Base-by-base conservation (phyloP, 1,140 invertebrate genomes). In the Hormaphis cornu region DNA sequence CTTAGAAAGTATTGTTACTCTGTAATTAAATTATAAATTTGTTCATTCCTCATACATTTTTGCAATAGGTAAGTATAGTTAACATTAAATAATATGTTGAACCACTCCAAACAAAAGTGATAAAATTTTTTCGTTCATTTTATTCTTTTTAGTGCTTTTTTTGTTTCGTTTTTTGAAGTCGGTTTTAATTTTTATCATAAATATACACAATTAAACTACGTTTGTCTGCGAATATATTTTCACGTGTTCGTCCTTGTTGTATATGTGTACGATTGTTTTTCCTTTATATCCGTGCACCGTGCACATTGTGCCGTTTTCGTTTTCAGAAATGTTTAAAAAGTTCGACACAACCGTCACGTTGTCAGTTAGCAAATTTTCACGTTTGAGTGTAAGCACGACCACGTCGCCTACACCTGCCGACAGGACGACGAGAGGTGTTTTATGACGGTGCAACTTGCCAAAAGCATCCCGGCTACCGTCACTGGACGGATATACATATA, bases 361-460 rank as follows among this genome's bases (percentile, higher is more conserved):
- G 1, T 85, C 78, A n/a, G 83, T 81, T 24, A 87, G 77, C 2
- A 89, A 80, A 71, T 86, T 80, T 69, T 89, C 83, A 69, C 88
- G 83, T 24, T 82, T 81, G 10, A 98, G 79, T 12, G 93, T 82
- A 46, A 88, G 84, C 22, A 87, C 81, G 1, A 96, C 87, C 7
- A 90, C 82, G 75, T 95, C 88, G 1, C 95, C 95, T 28, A 97
- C 82, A 0, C 95, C 95, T 35, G 95, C 95, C 33, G 93, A 96
- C 78, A 98, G 95, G 26, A 98, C 88, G 30, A 98, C 77, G 16
- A 96, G 80, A 1, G 95, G 95, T 20, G 98, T 86, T 53, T 85
- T 77, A 3, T 83, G 75, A 6, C 76, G 73, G 37, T 87, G 73
- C 16, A 95, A 79, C 71, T 80, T 81, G n/a, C 82, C 73, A 74